These are phyloP conservation scores for Pycnonotus jocosus DNA, from an alignment of 2,113 vertebrate species.

Conservation along the genomic window DNA sequence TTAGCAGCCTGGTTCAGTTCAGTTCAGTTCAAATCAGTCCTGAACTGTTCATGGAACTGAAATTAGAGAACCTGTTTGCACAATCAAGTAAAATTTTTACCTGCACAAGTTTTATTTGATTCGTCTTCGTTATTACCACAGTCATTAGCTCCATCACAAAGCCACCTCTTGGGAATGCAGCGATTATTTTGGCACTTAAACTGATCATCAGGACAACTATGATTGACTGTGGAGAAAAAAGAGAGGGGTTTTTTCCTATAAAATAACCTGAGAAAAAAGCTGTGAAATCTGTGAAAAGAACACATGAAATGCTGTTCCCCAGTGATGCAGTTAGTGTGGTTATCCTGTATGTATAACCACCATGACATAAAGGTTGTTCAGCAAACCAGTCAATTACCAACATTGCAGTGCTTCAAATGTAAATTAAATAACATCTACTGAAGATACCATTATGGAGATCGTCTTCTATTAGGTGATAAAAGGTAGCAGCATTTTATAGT, in stretches of 20 bases:
- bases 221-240: slow-evolving; percentile 78
- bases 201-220: slow-evolving; percentile 89
- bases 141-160: slow-evolving; percentile 94
- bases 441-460: background rate
- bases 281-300: background rate
- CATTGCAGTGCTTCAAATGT: background rate
- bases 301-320: background rate
- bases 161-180: slow-evolving; percentile 96
- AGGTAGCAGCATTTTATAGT: background rate
- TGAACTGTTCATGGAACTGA: background rate
- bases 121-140: slow-evolving; percentile 93
- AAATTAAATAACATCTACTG: background rate
- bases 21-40: background rate
- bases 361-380: background rate
- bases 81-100: slow-evolving; percentile 65
- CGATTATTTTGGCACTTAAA: slow-evolving; percentile 96
- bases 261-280: background rate
- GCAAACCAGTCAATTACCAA: background rate
- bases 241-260: background rate
- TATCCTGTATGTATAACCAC: background rate
- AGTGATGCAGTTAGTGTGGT: background rate
- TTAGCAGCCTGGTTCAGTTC: background rate
- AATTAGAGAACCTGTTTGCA: background rate
- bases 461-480: background rate
- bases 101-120: slow-evolving; percentile 89